Percentiles rank a stretch among this genome's conserved stretches.
Evolutionary conservation across 2,113 vertebrate species (phyloP).

Genomic region (Xenopus laevis): DNA sequence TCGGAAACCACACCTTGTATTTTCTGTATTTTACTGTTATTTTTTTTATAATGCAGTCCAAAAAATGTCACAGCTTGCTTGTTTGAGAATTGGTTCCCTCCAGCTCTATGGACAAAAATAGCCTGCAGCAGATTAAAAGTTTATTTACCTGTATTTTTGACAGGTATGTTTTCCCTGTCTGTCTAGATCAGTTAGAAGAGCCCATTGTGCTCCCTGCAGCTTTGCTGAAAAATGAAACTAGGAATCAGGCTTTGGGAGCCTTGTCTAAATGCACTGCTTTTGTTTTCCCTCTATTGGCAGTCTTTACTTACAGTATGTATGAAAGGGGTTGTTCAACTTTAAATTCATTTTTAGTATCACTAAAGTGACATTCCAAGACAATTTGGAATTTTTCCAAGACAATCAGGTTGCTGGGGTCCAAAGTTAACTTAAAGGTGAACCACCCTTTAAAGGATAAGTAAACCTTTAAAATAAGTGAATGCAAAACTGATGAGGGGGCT

Average conservation of each 20-base stretch:
- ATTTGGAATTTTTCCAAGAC: too few species aligned
- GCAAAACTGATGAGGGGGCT: too few species aligned
- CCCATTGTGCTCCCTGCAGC: constrained; percentile 7
- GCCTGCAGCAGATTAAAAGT: constrained; percentile 14
- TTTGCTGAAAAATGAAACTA: constrained; percentile 20
- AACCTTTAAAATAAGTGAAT: too few species aligned
- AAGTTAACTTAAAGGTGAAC: too few species aligned
- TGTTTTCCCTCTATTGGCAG: neutral
- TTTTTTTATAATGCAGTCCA: neutral
- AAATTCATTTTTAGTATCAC: too few species aligned
- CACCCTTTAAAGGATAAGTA: too few species aligned
- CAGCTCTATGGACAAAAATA: constrained; percentile 3
- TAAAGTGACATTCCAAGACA: too few species aligned
- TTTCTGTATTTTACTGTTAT: neutral
- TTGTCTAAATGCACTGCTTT: neutral
- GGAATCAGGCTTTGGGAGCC: neutral
- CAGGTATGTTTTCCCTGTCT: constrained; percentile 31
- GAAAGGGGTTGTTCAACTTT: too few species aligned
- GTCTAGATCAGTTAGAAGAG: constrained; percentile 10
- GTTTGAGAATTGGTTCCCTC: neutral
- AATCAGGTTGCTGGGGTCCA: too few species aligned
- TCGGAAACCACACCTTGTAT: too few species aligned
- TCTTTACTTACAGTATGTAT: neutral
- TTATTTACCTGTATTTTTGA: constrained; percentile 26
- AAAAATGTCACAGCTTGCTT: neutral